phyloP scores from a whole-genome alignment of 2,113 vertebrate species.

The Vicugna pacos region DNA sequence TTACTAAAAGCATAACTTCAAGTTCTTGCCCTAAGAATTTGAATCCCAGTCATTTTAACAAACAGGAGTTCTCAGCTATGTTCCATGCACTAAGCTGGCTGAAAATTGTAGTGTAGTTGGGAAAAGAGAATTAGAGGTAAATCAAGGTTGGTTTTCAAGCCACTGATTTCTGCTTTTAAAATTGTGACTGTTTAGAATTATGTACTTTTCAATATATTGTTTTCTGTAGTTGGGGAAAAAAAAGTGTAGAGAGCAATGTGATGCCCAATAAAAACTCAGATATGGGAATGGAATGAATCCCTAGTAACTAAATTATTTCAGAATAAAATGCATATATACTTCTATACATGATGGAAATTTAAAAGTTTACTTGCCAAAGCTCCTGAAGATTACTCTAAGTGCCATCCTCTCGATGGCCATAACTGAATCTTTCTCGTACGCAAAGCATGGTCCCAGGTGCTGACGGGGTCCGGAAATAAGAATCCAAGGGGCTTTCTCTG shows the following conservation, averaged over 20 bases:
- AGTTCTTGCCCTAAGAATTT: slow-evolving; percentile 13
- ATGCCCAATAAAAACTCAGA: neutral
- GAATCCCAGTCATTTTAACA: neutral
- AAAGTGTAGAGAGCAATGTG: neutral
- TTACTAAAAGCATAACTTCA: neutral
- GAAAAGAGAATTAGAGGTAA: neutral
- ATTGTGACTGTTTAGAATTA: neutral
- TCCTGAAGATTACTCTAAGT: slow-evolving; percentile 19
- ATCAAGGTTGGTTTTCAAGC: neutral
- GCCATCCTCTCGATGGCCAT: neutral
- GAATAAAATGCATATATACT: slow-evolving; percentile 16
- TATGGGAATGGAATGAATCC: neutral
- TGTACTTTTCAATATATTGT: neutral
- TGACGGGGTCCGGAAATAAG: neutral
- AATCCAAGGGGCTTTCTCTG: neutral
- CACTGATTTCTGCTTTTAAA: neutral
- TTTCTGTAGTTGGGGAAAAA: neutral
- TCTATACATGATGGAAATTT: neutral
- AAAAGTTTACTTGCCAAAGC: neutral
- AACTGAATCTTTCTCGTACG: neutral
- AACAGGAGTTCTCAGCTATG: neutral
- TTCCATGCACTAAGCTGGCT: neutral
- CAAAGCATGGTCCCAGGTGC: neutral
- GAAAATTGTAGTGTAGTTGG: neutral
- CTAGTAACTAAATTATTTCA: neutral